Percentiles rank a stretch among this genome's conserved stretches.
phyloP scores from a whole-genome alignment of 2,888 invertebrate genomes.

The Chloroclystis v-ata region DNA sequence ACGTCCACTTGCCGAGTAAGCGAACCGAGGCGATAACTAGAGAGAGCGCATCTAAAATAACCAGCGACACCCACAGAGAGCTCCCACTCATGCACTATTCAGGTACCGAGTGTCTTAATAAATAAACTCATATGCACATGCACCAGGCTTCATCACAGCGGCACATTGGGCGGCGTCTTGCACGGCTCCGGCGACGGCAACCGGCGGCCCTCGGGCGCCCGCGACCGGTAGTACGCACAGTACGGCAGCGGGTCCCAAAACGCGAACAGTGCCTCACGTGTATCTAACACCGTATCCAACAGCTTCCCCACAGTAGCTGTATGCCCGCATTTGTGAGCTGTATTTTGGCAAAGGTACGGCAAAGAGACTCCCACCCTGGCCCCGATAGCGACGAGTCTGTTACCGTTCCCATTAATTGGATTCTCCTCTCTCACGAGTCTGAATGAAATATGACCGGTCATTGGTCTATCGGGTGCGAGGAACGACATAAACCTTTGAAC shows the following conservation, averaged over 20 bases:
- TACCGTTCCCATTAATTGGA: conserved; percentile 58
- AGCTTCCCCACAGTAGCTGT: conserved; percentile 80
- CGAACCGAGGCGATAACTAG: conserved; percentile 41
- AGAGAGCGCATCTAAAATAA: conserved; percentile 40
- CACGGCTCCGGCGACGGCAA: conserved; percentile 74
- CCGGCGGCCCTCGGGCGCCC: conserved; percentile 78
- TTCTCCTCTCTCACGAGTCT: conserved; percentile 82
- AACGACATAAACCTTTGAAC: conserved; percentile 83
- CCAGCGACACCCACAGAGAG: conserved; percentile 41
- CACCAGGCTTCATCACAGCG: conserved; percentile 45
- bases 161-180: conserved; percentile 75
- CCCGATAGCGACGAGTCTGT: conserved; percentile 71
- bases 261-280: conserved; percentile 87
- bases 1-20: conserved; percentile 41
- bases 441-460: conserved; percentile 89
- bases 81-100: conserved; percentile 68
- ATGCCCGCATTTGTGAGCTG: conserved; percentile 77
- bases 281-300: conserved; percentile 84
- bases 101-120: conserved; percentile 73
- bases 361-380: conserved; percentile 88
- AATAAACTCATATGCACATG: conserved; percentile 47
- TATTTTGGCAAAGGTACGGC: conserved; percentile 88
- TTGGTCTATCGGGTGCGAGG: conserved; percentile 80
- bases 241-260: conserved; percentile 93
- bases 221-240: conserved; percentile 90